These are phyloP conservation scores for Agrotis ipsilon DNA, from an alignment of 2,888 invertebrate species.

Conservation along the genomic window DNA sequence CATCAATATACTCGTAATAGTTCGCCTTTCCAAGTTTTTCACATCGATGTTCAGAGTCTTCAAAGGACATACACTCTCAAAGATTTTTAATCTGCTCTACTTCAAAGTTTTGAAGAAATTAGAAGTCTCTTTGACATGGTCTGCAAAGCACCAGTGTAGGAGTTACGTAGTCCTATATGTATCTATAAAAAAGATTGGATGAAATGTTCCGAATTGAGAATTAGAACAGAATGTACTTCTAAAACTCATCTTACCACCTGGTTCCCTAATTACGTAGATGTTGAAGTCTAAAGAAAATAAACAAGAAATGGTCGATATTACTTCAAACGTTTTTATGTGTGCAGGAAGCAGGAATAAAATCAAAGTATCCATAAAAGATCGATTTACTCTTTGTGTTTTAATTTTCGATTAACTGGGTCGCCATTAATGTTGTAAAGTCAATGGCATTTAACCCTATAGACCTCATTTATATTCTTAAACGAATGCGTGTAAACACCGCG, in stretches of 20 bases:
- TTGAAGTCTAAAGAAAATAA: background rate
- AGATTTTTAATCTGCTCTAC: constrained; percentile 43
- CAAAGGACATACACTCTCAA: background rate
- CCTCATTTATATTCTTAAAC: constrained; percentile 39
- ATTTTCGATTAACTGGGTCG: constrained; percentile 5
- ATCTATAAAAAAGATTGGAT: background rate
- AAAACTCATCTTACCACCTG: background rate
- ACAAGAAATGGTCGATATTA: background rate
- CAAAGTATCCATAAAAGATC: constrained; percentile 15
- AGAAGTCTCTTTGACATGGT: constrained; percentile 8
- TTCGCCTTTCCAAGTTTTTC: constrained; percentile 4
- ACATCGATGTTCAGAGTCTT: background rate
- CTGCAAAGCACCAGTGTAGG: background rate
- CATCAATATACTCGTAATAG: background rate
- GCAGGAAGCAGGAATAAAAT: constrained; percentile 5
- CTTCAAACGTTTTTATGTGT: background rate
- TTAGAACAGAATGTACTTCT: background rate
- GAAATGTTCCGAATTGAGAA: background rate
- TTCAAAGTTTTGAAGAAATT: constrained; percentile 29
- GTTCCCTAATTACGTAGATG: background rate
- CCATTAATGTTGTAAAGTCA: constrained; percentile 4
- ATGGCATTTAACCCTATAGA: constrained; percentile 5
- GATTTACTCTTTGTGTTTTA: constrained; percentile 11
- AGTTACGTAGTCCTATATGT: background rate
- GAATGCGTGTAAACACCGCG: constrained; percentile 16